These are phyloP conservation scores for Vanacampus margaritifer DNA, from an alignment of 2,113 vertebrate species.

Conservation along the genomic window DNA sequence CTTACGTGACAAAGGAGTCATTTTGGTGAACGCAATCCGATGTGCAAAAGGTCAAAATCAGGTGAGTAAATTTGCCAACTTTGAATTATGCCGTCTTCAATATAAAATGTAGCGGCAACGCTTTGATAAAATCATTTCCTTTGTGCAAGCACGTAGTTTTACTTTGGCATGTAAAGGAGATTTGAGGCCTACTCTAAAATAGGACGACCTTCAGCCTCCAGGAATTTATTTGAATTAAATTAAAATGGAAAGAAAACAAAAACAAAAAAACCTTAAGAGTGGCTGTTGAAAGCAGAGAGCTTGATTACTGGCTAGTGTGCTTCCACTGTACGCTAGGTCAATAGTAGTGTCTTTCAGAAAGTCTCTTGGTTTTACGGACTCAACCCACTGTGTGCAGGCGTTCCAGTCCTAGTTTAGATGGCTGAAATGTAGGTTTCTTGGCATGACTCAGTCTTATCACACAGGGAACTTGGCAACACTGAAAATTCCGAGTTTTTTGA, in stretches of 20 bases:
- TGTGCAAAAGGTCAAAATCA: background rate
- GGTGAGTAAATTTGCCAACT: background rate
- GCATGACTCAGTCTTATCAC: background rate
- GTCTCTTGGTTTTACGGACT: constrained; percentile 33
- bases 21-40: background rate
- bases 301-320: background rate
- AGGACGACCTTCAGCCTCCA: no score
- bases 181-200: background rate
- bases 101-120: background rate
- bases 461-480: background rate
- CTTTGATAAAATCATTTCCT: background rate
- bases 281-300: background rate
- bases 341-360: background rate
- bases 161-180: background rate
- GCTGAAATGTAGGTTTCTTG: background rate
- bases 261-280: no score
- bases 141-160: background rate
- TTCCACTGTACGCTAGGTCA: background rate
- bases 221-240: background rate
- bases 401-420: constrained; percentile 49
- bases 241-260: no score
- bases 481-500: background rate
- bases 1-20: background rate
- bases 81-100: background rate
- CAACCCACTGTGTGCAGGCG: constrained; percentile 26